Conservation (phyloP, 2,797 vertebrate species). For the Coregonus sp. region DNA sequence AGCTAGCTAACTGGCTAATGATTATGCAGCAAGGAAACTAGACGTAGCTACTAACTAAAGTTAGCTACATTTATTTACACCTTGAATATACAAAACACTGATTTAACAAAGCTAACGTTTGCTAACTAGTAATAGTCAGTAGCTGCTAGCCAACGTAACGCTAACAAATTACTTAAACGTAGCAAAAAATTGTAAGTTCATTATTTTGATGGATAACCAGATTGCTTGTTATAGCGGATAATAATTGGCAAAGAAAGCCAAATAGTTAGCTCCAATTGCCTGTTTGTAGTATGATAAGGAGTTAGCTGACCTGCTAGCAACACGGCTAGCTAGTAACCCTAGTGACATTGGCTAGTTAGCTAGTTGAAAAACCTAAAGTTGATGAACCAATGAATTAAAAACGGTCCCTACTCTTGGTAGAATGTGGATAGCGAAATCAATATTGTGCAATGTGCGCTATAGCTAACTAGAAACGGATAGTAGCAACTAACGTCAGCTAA, state of each 20-base stretch:
- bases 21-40: no score
- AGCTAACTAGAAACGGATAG: background rate
- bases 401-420: background rate
- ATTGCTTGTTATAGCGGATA: no score
- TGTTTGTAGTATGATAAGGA: no score
- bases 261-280: no score
- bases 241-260: no score
- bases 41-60: no score
- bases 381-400: background rate
- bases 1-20: background rate
- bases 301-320: background rate
- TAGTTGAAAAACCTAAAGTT: background rate
- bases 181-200: no score
- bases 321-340: background rate
- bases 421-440: background rate
- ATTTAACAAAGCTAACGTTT: background rate
- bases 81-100: background rate
- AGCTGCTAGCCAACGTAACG: background rate
- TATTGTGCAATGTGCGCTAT: background rate
- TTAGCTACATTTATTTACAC: background rate
- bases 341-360: background rate
- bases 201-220: no score
- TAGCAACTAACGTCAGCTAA: slow-evolving; percentile 13
- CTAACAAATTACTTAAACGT: no score
- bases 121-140: background rate